A percentile compares a stretch with the other conserved stretches of the same genome.
These are phyloP conservation scores for Pseudopleuronectes americanus DNA, from an alignment of 2,797 vertebrate genomes.

Conservation along the genomic window DNA sequence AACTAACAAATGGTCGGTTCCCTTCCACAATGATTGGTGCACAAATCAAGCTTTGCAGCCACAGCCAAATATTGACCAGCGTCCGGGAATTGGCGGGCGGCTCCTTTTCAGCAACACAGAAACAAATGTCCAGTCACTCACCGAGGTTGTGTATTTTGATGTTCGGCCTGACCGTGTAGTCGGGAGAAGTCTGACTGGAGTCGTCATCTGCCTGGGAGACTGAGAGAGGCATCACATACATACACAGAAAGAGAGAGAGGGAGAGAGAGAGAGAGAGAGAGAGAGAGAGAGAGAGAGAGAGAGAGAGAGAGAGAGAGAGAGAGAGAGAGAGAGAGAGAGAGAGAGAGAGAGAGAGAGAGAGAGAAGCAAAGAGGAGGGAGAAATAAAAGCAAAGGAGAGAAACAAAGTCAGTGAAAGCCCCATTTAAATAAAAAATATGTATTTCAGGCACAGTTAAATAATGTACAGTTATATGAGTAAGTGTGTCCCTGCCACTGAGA, in stretches of 20 bases:
- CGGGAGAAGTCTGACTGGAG: constrained; percentile 89
- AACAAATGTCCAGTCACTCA: constrained; percentile 80
- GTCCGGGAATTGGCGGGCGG: constrained; percentile 26
- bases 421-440: constrained; percentile 50
- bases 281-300: constrained; percentile 11
- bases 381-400: neutral
- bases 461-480: constrained; percentile 28
- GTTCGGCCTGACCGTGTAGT: constrained; percentile 94
- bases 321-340: constrained; percentile 1
- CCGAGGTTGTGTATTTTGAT: constrained; percentile 95
- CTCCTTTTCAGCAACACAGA: constrained; percentile 15
- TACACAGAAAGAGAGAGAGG: constrained; percentile 2
- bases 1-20: constrained; percentile 29
- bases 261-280: constrained; percentile 9
- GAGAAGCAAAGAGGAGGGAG: neutral
- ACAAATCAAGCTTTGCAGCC: constrained; percentile 32
- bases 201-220: constrained; percentile 93
- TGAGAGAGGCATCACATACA: constrained; percentile 58
- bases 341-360: constrained; percentile 15
- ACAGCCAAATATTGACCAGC: constrained; percentile 43
- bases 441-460: constrained; percentile 42
- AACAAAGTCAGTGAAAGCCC: constrained; percentile 12
- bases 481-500: constrained; percentile 13
- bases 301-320: constrained; percentile 3
- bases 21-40: constrained; percentile 36